Evolutionary conservation across 2,797 vertebrate genomes (phyloP).

Genomic region (Ctenochaetus hawaiiensis): DNA sequence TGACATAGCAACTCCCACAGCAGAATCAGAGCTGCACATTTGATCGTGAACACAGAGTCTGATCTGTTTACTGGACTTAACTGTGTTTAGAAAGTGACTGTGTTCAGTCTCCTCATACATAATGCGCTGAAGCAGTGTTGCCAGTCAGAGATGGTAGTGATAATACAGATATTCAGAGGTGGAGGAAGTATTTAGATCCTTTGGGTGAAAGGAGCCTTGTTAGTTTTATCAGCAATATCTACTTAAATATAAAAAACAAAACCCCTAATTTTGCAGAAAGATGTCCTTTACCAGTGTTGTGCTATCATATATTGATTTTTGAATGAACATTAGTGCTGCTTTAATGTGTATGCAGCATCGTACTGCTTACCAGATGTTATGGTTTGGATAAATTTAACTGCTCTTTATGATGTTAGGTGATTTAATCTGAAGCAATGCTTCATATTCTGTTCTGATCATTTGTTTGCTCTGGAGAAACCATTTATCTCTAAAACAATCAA

Average conservation of each 20-base stretch:
- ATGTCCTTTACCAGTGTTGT: not conserved
- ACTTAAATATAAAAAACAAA: not conserved
- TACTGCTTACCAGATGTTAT: not conserved
- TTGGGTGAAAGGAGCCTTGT: not conserved
- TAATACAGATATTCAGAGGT: not conserved
- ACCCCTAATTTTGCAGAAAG: not conserved
- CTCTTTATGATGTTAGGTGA: no score
- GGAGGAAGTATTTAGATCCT: not conserved
- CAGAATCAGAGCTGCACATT: not conserved
- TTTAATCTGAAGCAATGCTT: no score
- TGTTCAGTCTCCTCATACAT: not conserved
- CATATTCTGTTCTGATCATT: no score
- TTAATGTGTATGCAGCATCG: not conserved
- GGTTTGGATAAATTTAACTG: not conserved
- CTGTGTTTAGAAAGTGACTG: not conserved
- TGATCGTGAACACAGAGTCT: not conserved
- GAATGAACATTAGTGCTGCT: not conserved
- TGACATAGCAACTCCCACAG: conserved; percentile 6
- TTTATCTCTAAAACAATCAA: no score
- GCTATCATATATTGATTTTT: not conserved
- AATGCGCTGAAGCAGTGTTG: not conserved
- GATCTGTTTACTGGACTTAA: not conserved
- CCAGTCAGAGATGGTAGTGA: not conserved
- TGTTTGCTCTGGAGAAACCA: no score
- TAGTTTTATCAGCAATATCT: not conserved